Conservation (phyloP, 1,140 invertebrate genomes). For the Lasioglossum albipes region DNA sequence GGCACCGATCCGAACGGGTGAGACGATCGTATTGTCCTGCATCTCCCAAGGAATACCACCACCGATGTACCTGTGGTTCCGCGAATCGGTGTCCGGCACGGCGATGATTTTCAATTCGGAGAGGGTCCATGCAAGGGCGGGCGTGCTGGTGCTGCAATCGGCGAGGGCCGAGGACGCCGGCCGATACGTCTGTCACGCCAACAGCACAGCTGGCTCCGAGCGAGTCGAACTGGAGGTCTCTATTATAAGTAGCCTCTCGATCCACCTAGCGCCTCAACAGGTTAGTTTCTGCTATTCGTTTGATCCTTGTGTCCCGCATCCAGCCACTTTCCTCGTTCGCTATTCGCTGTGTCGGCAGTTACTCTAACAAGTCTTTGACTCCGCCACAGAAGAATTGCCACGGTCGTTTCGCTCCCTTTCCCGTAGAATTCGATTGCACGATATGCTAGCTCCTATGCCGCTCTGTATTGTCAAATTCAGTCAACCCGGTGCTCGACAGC, state of each 20-base stretch:
- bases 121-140: slow-evolving; percentile 80
- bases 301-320: not conserved
- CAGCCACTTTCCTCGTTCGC: too few relatives aligned
- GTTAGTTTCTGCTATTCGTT: slow-evolving; percentile 72
- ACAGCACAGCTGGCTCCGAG: slow-evolving; percentile 92
- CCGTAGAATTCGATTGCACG: not conserved
- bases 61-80: slow-evolving; percentile 80
- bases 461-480: too few relatives aligned
- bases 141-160: slow-evolving; percentile 83
- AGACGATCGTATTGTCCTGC: slow-evolving; percentile 80
- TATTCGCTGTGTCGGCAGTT: too few relatives aligned
- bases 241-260: slow-evolving; percentile 81
- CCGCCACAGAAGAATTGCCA: too few relatives aligned
- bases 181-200: slow-evolving; percentile 91
- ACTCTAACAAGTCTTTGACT: not conserved
- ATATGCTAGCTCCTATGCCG: not conserved
- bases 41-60: slow-evolving; percentile 81
- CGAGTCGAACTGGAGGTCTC: slow-evolving; percentile 89
- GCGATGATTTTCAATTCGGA: slow-evolving; percentile 76
- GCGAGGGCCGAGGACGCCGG: slow-evolving; percentile 89
- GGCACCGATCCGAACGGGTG: slow-evolving; percentile 79
- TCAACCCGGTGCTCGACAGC: too few relatives aligned
- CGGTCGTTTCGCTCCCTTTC: not conserved
- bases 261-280: slow-evolving; percentile 79
- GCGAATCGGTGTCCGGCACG: slow-evolving; percentile 74